Evolutionary conservation across 1,140 invertebrate genomes (phyloP).

Genomic region (Asobara japonica): DNA sequence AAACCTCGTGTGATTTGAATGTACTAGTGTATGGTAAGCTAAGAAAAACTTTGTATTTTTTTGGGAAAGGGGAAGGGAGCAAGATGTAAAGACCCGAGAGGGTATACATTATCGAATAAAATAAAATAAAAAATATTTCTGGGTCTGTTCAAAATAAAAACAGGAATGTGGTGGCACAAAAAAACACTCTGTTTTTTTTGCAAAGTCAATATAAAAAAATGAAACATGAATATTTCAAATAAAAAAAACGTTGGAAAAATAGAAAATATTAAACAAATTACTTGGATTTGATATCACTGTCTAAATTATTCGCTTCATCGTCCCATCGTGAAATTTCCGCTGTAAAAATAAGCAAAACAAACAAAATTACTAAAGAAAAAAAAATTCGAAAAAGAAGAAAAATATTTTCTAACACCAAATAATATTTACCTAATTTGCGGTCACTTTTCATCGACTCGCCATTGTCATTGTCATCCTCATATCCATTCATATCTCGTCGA

Average conservation of each 20-base stretch:
- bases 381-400: neutral
- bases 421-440: neutral
- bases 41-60: too few relatives aligned
- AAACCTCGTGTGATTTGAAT: too few relatives aligned
- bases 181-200: too few relatives aligned
- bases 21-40: too few relatives aligned
- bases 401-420: neutral
- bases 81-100: too few relatives aligned
- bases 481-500: neutral
- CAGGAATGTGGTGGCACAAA: too few relatives aligned
- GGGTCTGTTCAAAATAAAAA: too few relatives aligned
- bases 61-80: too few relatives aligned
- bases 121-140: too few relatives aligned
- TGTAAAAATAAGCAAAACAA: neutral
- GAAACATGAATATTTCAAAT: neutral
- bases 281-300: neutral
- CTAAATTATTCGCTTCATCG: conserved; percentile 3
- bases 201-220: neutral
- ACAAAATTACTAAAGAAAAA: neutral
- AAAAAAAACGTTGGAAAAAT: neutral
- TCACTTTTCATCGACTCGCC: neutral
- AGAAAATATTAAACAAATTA: too few relatives aligned
- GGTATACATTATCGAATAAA: too few relatives aligned
- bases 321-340: neutral
- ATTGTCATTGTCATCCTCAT: neutral